These are phyloP conservation scores for Botia almorhae DNA, from an alignment of 2,797 vertebrate genomes.

Conservation along the genomic window DNA sequence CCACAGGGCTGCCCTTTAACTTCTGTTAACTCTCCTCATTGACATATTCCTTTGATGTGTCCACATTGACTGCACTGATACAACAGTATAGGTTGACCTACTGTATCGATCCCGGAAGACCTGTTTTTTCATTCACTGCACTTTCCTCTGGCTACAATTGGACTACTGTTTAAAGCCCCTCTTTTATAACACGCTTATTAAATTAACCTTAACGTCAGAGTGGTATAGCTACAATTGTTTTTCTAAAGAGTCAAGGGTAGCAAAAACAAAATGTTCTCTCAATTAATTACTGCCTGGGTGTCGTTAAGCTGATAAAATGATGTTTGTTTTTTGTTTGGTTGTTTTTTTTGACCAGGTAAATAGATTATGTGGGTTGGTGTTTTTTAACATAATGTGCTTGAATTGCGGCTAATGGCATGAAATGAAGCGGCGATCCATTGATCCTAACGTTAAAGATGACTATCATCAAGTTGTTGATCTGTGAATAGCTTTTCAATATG, in stretches of 20 bases:
- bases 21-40: conserved; percentile 73
- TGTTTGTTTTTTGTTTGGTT: conserved; percentile 18
- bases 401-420: conserved; percentile 9
- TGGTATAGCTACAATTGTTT: conserved; percentile 14
- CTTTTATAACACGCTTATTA: conserved; percentile 31
- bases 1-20: conserved; percentile 72
- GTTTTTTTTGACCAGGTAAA: conserved; percentile 26
- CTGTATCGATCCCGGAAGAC: conserved; percentile 71
- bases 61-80: conserved; percentile 75
- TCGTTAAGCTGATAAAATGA: conserved; percentile 34
- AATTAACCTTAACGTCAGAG: conserved; percentile 54
- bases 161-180: conserved; percentile 66
- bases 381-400: conserved; percentile 4
- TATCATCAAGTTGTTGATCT: conserved; percentile 7
- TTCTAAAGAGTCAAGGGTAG: conserved; percentile 3
- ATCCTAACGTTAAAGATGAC: neutral
- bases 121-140: conserved; percentile 61
- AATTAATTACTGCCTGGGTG: conserved; percentile 25
- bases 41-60: conserved; percentile 74
- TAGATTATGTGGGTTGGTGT: neutral
- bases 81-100: conserved; percentile 76
- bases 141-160: conserved; percentile 57
- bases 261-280: conserved; percentile 20
- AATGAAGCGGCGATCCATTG: neutral
- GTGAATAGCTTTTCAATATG: conserved; percentile 7